Evolutionary conservation across 2,888 invertebrate species (phyloP), one percentile per base, ranked within the genome.

Genomic region (Ariolimax columbianus): DNA sequence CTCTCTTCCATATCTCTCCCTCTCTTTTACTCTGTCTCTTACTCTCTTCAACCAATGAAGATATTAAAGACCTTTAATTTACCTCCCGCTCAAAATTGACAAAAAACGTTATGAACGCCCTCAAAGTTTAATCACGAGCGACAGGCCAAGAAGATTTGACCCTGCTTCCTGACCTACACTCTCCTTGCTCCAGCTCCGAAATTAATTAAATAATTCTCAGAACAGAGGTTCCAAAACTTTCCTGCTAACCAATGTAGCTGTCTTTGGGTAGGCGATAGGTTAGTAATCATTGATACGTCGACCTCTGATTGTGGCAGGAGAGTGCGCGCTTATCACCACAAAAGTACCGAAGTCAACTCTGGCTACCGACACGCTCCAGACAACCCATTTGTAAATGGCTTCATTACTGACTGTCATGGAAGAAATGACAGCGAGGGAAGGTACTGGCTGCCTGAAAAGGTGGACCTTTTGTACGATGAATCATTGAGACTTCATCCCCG

Each of bases 31-130:
- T n/a, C 72, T 14, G 7, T 3, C 0, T 73, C 40, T n/a, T 14
- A 1, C 47, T 30, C 30, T 23, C 36, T 36, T 17, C 17, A 38
- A 36, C 14, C 77, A 51, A 19, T 51, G 30, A 43, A 26, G 7
- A 38, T 80, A 40, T 68, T 80, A 47, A 68, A 66, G 80, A 40
- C 68, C 80, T 66, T 79, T 68, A 66, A 43, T 51, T 80, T 66
- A 43, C 26, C 36, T 80, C 38, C 30, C 36, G 63, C 78, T n/a
- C 63, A 63, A 59, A 79, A 36, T 4, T 38, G 26, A 26, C 38
- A 63, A 36, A 63, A 63, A 59, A 59, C 63, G 38, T 79, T 79
- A 79, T 79, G 63, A 79, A 79, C 63, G 59, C 78, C 1, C 19
- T 63, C 63, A 79, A 79, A 79, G 11, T 63, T 66, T 79, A 63